Evolutionary conservation across 2,113 vertebrate genomes (phyloP), one percentile per base, ranked within the genome.

Genomic region (Microtus montanus): DNA sequence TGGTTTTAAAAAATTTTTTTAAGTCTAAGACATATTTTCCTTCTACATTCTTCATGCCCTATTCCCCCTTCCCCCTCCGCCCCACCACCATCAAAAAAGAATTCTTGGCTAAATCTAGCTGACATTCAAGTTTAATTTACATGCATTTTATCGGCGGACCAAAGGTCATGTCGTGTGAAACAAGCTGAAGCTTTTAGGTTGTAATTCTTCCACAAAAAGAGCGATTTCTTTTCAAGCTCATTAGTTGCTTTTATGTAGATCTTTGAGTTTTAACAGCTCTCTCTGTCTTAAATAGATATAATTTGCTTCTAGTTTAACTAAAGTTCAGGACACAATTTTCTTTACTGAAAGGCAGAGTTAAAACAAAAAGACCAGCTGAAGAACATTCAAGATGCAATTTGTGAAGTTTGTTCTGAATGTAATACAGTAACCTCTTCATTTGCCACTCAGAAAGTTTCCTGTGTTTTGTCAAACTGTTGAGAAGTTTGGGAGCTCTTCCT

Each of bases 51-150:
- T 80, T 95, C 75, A 88, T 74, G 63, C 75, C 80, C 58, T 38
- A 8, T 58, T 58, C 58, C 2, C 54, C 58, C 19, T 58, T 20
- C 19, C 19, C 63, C 10, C 68, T 52, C 38, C 28, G 13, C 64
- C n/a, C 47, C 77, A 13, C 78, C 35, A 71, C 6, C 28, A 11
- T 63, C 70, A 75, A 38, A 87, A 93, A 80, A 93, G 52, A 96
- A 95, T 95, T 92, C 90, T 93, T 89, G 87, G 71, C 68, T 82
- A 93, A 96, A 96, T 95, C 90, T 88, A 86, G 41, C 83, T 96
- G 97, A 90, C 95, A 96, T 97, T 98, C 95, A 96, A 92, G 93
- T 63, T 95, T 97, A 90, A 97, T 97, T 97, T 96, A 75, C 94
- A 96, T 96, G 92, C 93, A 97, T 97, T 97, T 97, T 96, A 95